Conservation (phyloP, 2,113 vertebrate species). For the Penelope pileata region DNA sequence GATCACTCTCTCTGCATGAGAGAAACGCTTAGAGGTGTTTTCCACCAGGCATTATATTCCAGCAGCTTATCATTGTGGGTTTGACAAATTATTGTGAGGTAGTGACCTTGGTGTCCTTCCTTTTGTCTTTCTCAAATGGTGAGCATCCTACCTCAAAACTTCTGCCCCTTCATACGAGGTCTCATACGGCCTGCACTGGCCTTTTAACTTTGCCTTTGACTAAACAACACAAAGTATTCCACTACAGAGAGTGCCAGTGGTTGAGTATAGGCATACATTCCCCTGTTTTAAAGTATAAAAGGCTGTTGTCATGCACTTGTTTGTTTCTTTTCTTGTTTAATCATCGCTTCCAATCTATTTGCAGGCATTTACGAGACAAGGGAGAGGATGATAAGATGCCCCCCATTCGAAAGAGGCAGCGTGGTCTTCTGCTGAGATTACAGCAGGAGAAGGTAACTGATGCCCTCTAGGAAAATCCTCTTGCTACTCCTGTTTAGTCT, state of each 20-base stretch:
- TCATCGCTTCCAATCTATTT: background rate
- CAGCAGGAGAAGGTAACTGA: slow-evolving; percentile 93
- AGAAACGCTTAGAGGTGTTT: no score
- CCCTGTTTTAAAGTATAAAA: background rate
- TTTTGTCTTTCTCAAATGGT: background rate
- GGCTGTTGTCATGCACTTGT: background rate
- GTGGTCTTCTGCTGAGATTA: slow-evolving; percentile 89
- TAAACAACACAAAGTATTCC: background rate
- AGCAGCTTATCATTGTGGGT: background rate
- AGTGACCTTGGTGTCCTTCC: background rate
- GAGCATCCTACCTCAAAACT: background rate
- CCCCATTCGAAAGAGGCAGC: slow-evolving; percentile 93
- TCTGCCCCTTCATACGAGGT: background rate
- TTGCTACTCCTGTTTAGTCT: background rate
- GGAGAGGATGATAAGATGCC: slow-evolving; percentile 99
- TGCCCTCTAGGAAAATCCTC: background rate
- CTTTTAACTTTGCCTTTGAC: background rate
- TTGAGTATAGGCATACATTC: background rate
- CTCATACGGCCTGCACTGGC: rapidly evolving
- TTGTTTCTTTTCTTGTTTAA: background rate
- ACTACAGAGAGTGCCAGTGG: background rate
- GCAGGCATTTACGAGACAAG: slow-evolving; percentile 91
- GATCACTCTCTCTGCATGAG: background rate
- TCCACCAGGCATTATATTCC: background rate
- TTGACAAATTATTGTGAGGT: background rate